These are phyloP conservation scores for Poeciliopsis turrubarensis DNA, from an alignment of 2,113 vertebrate genomes.

Conservation along the genomic window DNA sequence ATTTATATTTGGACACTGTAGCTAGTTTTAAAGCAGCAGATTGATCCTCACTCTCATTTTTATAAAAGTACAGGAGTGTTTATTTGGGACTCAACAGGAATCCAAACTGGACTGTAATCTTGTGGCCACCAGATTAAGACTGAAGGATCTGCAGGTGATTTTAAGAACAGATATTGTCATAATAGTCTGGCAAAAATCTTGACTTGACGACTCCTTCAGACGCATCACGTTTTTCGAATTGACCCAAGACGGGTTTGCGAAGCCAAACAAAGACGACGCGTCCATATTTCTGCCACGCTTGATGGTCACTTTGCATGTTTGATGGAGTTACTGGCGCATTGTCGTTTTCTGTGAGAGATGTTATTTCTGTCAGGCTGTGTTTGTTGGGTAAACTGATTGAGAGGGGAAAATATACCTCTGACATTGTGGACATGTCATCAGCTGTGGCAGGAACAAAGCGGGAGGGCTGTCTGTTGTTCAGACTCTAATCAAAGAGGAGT, in stretches of 20 bases:
- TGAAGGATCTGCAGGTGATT: background rate
- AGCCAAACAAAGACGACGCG: background rate
- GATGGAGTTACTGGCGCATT: background rate
- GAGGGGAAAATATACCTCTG: conserved; percentile 27
- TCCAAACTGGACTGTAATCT: background rate
- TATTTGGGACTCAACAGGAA: background rate
- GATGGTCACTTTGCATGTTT: background rate
- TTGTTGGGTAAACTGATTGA: background rate
- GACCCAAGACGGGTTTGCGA: background rate
- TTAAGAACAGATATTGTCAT: background rate
- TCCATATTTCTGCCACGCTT: background rate
- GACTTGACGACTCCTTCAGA: background rate
- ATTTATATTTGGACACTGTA: background rate
- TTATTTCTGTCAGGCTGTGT: conserved; percentile 21
- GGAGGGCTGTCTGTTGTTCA: conserved; percentile 26
- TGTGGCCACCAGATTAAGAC: background rate
- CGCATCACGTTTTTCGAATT: conserved; percentile 1
- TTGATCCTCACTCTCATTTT: background rate
- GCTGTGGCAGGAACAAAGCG: conserved; percentile 11
- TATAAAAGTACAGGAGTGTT: background rate
- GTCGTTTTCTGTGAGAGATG: conserved; percentile 13
- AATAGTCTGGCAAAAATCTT: background rate
- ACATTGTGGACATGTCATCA: conserved; percentile 28
- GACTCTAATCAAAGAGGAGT: conserved; percentile 40
- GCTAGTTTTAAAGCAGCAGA: background rate